These are phyloP conservation scores for Caerostris darwini DNA, from an alignment of 1,140 invertebrate species.

Conservation along the genomic window DNA sequence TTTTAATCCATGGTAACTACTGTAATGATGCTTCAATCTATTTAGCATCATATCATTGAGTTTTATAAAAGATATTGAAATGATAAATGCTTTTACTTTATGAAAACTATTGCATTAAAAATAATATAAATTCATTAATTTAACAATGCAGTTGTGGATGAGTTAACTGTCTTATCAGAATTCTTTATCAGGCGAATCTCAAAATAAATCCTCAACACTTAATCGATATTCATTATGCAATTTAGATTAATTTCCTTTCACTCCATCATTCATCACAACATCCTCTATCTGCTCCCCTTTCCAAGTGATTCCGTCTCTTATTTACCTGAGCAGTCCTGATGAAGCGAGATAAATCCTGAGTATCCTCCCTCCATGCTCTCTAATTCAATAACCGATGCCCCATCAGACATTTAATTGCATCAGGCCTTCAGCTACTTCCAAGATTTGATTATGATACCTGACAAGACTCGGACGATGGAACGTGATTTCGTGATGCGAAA, in stretches of 20 bases:
- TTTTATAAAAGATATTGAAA: no score
- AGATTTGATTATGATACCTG: constrained; percentile 15
- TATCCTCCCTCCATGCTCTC: background rate
- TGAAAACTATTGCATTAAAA: no score
- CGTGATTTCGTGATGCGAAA: background rate
- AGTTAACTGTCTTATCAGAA: no score
- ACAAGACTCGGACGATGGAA: background rate
- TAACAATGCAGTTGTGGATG: no score
- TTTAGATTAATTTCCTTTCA: background rate
- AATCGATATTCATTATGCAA: background rate
- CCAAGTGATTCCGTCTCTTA: background rate
- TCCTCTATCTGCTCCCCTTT: background rate
- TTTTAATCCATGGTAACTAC: no score
- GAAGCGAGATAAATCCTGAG: background rate
- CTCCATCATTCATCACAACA: background rate
- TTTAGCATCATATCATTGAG: no score
- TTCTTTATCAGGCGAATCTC: no score
- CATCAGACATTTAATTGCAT: constrained; percentile 9
- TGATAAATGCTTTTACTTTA: no score
- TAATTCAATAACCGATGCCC: constrained; percentile 23
- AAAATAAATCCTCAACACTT: no score
- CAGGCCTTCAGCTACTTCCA: background rate
- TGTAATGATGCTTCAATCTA: no score
- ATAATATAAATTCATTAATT: no score
- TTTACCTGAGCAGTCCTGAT: background rate